Evolutionary conservation across 2,888 invertebrate species (phyloP), one percentile per base, ranked within the genome.

Genomic region (Belgica antarctica): DNA sequence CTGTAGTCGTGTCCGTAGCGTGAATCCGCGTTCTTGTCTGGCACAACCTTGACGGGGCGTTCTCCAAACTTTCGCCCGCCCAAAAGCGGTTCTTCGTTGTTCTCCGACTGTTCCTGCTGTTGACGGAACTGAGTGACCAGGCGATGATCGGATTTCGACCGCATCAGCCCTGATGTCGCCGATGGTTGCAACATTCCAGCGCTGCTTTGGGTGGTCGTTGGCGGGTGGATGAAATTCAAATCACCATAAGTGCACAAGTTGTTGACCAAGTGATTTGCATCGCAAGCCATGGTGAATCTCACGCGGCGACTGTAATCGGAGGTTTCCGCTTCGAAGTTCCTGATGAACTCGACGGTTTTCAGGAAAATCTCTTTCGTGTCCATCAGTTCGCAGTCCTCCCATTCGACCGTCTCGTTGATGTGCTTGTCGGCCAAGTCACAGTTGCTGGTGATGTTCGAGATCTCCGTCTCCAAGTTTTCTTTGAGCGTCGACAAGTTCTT

Each of bases 341-440:
- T 85, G 74, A 97, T 87, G 79, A 96, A 96, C 77, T 97, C 96
- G 62, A 97, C 90, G 15, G 96, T 96, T 80, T 94, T 94, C 22
- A 95, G 82, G 82, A 96, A 96, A 73, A 96, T 94, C 81, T 96
- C 95, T 82, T 97, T 97, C 71, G 95, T 92, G 77, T 95, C 94
- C 83, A 96, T 92, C 73, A 95, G 83, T 78, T 94, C 94, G 73
- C 92, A 90, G 76, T 95, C 93, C 75, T 96, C 94, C 89, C 95
- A 94, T 75, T 93, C 90, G 46, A 93, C 89, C 73, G 88, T 89
- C 74, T 92, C 92, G 76, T 88, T 91, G 85, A 95, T 93, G 78
- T 94, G 91, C 79, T 94, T 94, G 80, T 97, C 96, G 63, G 94
- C 94, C 77, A 96, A 84, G 80, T 97, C 96, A 82, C 96, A 96